Percentiles rank a stretch among this genome's conserved stretches.
Evolutionary conservation across 2,113 vertebrate species (phyloP).

Genomic region (Tetrax tetrax): DNA sequence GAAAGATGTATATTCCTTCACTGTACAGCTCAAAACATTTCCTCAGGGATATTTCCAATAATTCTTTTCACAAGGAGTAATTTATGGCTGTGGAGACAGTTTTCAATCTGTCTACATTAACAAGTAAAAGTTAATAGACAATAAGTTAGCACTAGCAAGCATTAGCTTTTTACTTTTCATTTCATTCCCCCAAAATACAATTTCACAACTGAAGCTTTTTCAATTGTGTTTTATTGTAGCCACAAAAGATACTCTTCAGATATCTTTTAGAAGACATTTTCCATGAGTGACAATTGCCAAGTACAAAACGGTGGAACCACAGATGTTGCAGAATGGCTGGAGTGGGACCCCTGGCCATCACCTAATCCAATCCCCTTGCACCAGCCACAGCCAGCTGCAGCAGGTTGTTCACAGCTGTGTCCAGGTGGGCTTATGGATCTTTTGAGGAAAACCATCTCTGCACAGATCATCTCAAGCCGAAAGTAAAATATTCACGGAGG

Average conservation of each 20-base stretch:
- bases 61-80: neutral
- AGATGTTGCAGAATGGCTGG: neutral
- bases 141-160: neutral
- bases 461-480: neutral
- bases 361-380: fast-evolving
- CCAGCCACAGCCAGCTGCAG: neutral
- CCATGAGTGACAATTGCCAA: fast-evolving
- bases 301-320: neutral
- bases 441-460: neutral
- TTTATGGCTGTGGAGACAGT: neutral
- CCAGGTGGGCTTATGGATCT: neutral
- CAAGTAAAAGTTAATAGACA: neutral
- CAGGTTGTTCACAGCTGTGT: neutral
- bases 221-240: neutral
- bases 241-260: neutral
- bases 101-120: neutral
- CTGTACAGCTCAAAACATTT: neutral
- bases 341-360: neutral
- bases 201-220: neutral
- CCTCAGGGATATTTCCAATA: neutral
- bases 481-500: neutral
- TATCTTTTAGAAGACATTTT: neutral
- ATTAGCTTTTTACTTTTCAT: neutral
- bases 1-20: neutral
- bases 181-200: neutral